Evolutionary conservation across 2,888 invertebrate genomes (phyloP), one percentile per base, ranked within the genome.

Genomic region (Antitype chi): DNA sequence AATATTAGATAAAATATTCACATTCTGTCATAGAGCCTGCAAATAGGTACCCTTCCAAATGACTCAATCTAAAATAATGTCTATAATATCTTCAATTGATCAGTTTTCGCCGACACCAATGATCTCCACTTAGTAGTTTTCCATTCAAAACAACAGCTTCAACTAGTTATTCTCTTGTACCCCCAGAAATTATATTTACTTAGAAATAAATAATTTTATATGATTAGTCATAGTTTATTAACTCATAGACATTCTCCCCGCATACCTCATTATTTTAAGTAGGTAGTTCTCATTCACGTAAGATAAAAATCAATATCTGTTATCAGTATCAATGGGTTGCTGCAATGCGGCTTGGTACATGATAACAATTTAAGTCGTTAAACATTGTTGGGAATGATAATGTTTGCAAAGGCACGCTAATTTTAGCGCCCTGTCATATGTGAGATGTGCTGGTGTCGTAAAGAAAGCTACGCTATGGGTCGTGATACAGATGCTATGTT

Each of bases 31-130:
- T 52, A 57, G 13, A 80, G 13, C n/a, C 52, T 32, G 47, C n/a
- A 47, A 57, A 8, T 78, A 43, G 17, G 38, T 38, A 38, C 38
- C 28, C 32, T 38, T 55, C 9, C 38, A 23, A 47, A 49, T 28
- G 38, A 60, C 8, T 60, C 55, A 38, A 63, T 80, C 38, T 57
- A 25, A 43, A 57, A 72, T 63, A 52, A 53, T 72, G 43, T 52
- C 49, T 25, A 57, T 59, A 49, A 60, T 59, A 55, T 60, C 52
- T 57, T 57, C 55, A 66, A 82, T 74, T 69, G 59, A 84, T 82
- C 82, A 82, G 82, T 82, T 82, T 82, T 82, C 82, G 84, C 74
- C 63, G 59, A 47, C 49, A 17, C 55, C 70, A 80, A 82, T 82
- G 82, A 82, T 82, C 82, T 84, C 82, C 63, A 68, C 60, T 52